Conservation (phyloP, 2,797 vertebrate genomes). For the Peromyscus melanophrys region DNA sequence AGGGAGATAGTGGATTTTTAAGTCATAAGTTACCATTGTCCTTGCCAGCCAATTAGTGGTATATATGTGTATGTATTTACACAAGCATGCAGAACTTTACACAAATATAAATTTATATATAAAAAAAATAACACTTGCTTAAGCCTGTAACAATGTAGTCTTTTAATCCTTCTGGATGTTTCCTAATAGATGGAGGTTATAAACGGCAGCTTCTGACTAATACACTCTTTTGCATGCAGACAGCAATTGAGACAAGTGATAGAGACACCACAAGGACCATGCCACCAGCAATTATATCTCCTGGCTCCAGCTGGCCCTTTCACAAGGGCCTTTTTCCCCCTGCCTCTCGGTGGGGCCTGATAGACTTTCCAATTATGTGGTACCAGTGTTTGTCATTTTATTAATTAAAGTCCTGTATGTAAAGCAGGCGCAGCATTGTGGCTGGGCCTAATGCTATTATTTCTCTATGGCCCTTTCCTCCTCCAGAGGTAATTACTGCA, state of each 20-base stretch:
- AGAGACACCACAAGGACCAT: slow-evolving; percentile 67
- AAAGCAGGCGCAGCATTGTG: slow-evolving; percentile 75
- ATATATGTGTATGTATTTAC: background rate
- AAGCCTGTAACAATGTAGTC: background rate
- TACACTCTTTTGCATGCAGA: slow-evolving; percentile 80
- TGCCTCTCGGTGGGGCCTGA: slow-evolving; percentile 70
- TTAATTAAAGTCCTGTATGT: slow-evolving; percentile 86
- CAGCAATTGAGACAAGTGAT: slow-evolving; percentile 69
- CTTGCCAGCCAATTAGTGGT: background rate
- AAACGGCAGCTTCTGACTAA: slow-evolving; percentile 81
- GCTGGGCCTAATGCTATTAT: slow-evolving; percentile 74
- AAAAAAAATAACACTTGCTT: slow-evolving; percentile 31
- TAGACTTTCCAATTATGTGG: slow-evolving; percentile 85
- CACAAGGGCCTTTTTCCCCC: slow-evolving; percentile 72
- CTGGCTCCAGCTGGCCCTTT: slow-evolving; percentile 70
- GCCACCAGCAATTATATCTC: slow-evolving; percentile 76
- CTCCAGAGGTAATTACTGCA: slow-evolving; percentile 79
- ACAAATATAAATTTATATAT: slow-evolving; percentile 24
- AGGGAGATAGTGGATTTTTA: slow-evolving; percentile 4
- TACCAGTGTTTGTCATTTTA: slow-evolving; percentile 82
- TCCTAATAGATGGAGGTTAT: slow-evolving; percentile 77
- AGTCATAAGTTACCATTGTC: background rate
- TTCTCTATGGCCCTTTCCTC: slow-evolving; percentile 77
- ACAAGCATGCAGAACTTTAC: background rate
- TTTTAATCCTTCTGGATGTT: slow-evolving; percentile 52